A percentile compares a stretch with the other conserved stretches of the same genome.
phyloP scores from a whole-genome alignment of 1,140 invertebrate species.

The Chrysomallon squamiferum region DNA sequence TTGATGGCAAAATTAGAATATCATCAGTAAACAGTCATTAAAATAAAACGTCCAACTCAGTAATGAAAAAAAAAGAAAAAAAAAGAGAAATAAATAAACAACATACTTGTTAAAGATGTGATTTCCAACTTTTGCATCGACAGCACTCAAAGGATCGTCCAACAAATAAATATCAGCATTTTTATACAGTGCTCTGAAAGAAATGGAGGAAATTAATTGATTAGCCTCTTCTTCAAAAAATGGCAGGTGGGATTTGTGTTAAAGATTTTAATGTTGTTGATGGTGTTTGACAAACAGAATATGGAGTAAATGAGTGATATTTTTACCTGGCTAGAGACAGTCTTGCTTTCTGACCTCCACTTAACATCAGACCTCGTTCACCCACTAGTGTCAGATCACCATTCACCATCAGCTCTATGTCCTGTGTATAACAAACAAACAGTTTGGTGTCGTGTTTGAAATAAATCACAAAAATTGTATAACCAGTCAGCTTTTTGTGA shows the following conservation, averaged over 20 bases:
- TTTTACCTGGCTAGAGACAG: conserved; percentile 72
- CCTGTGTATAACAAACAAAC: conserved; percentile 53
- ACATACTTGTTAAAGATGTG: conserved; percentile 14
- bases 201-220: not conserved
- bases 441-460: too few relatives aligned
- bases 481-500: too few relatives aligned
- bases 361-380: conserved; percentile 80
- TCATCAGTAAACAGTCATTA: too few relatives aligned
- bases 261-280: not conserved
- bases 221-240: not conserved
- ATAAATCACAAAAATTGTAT: too few relatives aligned
- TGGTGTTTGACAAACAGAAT: too few relatives aligned
- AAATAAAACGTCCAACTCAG: too few relatives aligned
- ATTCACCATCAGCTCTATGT: conserved; percentile 77
- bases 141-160: conserved; percentile 89
- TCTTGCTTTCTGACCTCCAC: conserved; percentile 90
- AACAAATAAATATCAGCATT: conserved; percentile 79
- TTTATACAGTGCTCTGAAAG: conserved; percentile 58
- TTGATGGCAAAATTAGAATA: too few relatives aligned
- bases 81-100: too few relatives aligned
- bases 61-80: too few relatives aligned
- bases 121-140: conserved; percentile 65
- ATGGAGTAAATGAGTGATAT: too few relatives aligned
- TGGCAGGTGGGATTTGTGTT: not conserved
- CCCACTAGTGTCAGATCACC: conserved; percentile 88